These are phyloP conservation scores for Leptatherina wallacei DNA, from an alignment of 2,797 vertebrate genomes.

Conservation along the genomic window DNA sequence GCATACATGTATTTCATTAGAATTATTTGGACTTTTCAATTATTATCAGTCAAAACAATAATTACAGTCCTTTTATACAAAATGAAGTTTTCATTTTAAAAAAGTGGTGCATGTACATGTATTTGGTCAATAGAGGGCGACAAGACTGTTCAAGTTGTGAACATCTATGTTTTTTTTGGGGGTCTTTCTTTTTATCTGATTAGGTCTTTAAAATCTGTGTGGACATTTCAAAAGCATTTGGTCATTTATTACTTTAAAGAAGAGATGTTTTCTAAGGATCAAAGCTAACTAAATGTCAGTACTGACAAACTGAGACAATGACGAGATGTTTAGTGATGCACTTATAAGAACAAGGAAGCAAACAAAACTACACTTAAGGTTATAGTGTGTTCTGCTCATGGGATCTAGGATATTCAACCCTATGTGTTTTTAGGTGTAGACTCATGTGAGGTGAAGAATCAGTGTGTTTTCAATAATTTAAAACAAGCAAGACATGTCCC, in stretches of 20 bases:
- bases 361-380: background rate
- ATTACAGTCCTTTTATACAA: no score
- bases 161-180: background rate
- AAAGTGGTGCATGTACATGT: background rate
- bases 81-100: no score
- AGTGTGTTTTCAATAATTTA: no score
- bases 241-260: background rate
- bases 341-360: background rate
- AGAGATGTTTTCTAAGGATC: background rate
- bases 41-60: no score
- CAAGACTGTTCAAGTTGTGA: background rate
- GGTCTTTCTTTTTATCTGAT: background rate
- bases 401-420: background rate
- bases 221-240: background rate
- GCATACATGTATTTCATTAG: background rate
- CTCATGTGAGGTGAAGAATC: background rate
- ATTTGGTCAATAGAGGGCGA: slow-evolving; percentile 30
- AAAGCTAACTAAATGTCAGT: no score
- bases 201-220: no score
- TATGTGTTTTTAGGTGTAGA: background rate
- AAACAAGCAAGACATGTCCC: background rate
- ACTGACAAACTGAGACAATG: no score
- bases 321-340: background rate
- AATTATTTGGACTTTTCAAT: no score
- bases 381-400: background rate